These are phyloP conservation scores for Chrysaora quinquecirrha DNA, from an alignment of 30 jellyfish, hydroid and myxozoan species.

Conservation along the genomic window DNA sequence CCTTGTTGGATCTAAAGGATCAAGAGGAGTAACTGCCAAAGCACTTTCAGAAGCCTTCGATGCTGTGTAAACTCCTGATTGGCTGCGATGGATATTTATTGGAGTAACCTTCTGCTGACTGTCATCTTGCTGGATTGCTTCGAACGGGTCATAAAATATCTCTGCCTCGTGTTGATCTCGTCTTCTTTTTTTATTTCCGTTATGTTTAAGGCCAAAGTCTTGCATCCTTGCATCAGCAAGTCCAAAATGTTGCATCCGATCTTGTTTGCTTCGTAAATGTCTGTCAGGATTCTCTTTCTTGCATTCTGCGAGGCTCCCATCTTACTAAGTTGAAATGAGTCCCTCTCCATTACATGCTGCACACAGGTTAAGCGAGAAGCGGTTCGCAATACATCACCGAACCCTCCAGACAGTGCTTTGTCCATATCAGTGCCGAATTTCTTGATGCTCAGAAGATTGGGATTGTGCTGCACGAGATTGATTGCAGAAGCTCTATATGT, in stretches of 20 bases:
- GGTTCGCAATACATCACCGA: too few species aligned
- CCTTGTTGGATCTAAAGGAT: neutral
- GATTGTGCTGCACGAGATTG: neutral
- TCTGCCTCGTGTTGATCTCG: neutral
- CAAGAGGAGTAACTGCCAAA: too few species aligned
- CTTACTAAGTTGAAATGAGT: neutral
- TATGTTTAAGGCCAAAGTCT: neutral
- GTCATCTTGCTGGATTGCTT: too few species aligned
- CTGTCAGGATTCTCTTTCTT: slow-evolving; percentile 11
- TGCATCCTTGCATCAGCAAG: slow-evolving; percentile 28
- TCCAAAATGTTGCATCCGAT: slow-evolving; percentile 14
- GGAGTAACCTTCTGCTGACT: too few species aligned
- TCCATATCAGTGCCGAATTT: too few species aligned
- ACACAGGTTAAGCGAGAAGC: neutral
- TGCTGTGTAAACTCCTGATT: too few species aligned
- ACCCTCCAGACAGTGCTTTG: too few species aligned
- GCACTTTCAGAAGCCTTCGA: too few species aligned
- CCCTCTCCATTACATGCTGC: slow-evolving; percentile 45
- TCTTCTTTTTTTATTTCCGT: neutral
- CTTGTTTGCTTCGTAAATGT: slow-evolving; percentile 41
- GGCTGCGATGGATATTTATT: too few species aligned
- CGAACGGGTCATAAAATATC: neutral
- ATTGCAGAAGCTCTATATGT: slow-evolving; percentile 12
- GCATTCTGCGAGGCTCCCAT: slow-evolving; percentile 7
- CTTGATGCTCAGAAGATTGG: too few species aligned